Conservation (phyloP, 2,888 invertebrate species). For the Zhengitettix transpicula region DNA sequence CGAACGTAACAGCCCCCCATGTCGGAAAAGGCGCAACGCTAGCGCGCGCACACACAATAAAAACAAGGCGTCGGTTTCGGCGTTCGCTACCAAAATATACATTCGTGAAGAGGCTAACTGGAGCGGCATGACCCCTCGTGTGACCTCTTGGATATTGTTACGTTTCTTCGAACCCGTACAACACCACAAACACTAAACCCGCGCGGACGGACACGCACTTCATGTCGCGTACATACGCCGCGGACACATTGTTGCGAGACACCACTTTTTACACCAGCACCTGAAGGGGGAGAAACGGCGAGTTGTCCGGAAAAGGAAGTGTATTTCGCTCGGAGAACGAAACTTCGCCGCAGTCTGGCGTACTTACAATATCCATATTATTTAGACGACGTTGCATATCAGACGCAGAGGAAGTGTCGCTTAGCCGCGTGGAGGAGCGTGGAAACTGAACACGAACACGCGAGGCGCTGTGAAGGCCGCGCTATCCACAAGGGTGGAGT, state of each 20-base stretch:
- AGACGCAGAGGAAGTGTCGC: not conserved
- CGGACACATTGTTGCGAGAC: not conserved
- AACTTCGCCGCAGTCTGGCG: not conserved
- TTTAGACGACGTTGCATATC: not conserved
- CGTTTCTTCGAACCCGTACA: no score
- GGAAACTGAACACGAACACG: not conserved
- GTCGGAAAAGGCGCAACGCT: not conserved
- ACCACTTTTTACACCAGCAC: not conserved
- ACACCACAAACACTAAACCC: no score
- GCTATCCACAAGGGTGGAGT: not conserved
- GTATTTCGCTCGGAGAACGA: not conserved
- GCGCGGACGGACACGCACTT: no score
- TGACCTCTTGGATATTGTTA: no score
- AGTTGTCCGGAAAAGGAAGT: not conserved
- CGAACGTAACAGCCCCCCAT: conserved; percentile 1
- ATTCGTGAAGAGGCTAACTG: not conserved
- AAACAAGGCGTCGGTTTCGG: not conserved
- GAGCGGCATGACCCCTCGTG: not conserved
- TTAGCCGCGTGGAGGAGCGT: not conserved
- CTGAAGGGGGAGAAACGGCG: not conserved
- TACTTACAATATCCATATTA: not conserved
- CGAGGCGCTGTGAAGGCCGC: no score
- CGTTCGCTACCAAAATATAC: not conserved
- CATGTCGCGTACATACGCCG: no score
- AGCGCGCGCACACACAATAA: not conserved